These are phyloP conservation scores for Drosophila macrospina DNA, from an alignment of 2,888 invertebrate genomes.

Conservation along the genomic window DNA sequence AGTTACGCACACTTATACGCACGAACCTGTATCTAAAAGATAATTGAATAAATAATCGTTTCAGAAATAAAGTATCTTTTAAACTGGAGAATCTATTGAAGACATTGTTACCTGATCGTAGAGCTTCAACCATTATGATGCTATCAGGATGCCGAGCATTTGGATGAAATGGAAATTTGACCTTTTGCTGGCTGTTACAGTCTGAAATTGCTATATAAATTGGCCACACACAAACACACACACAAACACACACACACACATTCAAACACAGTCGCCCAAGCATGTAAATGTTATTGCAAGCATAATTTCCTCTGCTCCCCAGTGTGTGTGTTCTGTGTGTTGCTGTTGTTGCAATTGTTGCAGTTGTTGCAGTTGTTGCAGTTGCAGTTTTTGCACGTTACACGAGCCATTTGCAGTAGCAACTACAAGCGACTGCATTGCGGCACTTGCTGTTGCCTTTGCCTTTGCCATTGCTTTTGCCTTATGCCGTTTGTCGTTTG, in stretches of 20 bases:
- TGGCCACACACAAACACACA: conserved; percentile 42
- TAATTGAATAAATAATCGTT: background rate
- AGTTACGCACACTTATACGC: conserved; percentile 3
- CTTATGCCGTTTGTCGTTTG: conserved; percentile 8
- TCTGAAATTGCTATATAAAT: conserved; percentile 73
- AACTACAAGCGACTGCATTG: conserved; percentile 78
- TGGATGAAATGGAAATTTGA: conserved; percentile 70
- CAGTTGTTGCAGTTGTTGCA: conserved; percentile 61
- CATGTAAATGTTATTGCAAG: conserved; percentile 82
- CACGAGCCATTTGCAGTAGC: conserved; percentile 78
- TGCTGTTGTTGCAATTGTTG: conserved; percentile 53
- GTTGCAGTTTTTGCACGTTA: conserved; percentile 80
- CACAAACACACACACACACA: conserved; percentile 8
- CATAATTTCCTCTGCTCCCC: conserved; percentile 76
- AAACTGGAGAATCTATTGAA: conserved; percentile 1
- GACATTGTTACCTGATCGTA: conserved; percentile 38
- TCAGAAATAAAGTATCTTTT: background rate
- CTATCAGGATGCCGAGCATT: conserved; percentile 49
- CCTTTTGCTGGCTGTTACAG: conserved; percentile 54
- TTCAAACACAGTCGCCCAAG: conserved; percentile 39
- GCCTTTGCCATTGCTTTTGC: conserved; percentile 69
- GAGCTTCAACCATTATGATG: conserved; percentile 37
- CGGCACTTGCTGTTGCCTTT: conserved; percentile 70
- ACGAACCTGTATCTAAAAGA: background rate
- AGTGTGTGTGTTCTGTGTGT: conserved; percentile 46